Conservation (phyloP, 2,888 invertebrate species). For the Biston betularia region DNA sequence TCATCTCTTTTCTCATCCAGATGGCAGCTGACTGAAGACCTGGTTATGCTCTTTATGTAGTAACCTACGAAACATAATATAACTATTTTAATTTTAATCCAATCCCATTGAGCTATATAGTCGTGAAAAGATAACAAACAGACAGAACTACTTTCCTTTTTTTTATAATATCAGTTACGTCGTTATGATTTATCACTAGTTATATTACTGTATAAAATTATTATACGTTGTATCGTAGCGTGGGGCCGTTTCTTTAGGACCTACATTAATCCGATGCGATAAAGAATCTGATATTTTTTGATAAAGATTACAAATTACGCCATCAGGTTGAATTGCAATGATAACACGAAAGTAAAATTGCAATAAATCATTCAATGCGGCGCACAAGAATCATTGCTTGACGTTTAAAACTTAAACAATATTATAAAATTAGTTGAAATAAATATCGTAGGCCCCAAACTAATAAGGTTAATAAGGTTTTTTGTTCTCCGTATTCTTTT, state of each 20-base stretch:
- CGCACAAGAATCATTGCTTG: not conserved
- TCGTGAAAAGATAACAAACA: too few relatives aligned
- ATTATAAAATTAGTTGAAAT: too few relatives aligned
- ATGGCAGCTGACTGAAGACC: too few relatives aligned
- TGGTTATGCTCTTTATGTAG: too few relatives aligned
- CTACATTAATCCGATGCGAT: not conserved
- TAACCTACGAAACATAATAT: too few relatives aligned
- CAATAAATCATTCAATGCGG: not conserved
- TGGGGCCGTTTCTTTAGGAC: not conserved
- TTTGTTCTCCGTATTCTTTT: too few relatives aligned
- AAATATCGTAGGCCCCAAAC: too few relatives aligned
- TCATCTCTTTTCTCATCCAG: too few relatives aligned
- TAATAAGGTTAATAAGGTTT: too few relatives aligned
- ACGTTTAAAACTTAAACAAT: not conserved
- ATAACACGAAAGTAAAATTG: not conserved
- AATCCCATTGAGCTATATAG: too few relatives aligned
- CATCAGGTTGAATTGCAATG: not conserved
- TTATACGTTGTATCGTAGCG: not conserved
- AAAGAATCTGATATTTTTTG: not conserved
- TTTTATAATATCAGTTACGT: not conserved
- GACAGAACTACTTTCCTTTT: too few relatives aligned
- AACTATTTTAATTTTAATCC: too few relatives aligned
- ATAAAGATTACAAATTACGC: not conserved
- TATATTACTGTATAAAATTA: not conserved
- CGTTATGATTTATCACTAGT: not conserved